Evolutionary conservation across 2,888 invertebrate genomes (phyloP).

Genomic region (Malthinus flaveolus): DNA sequence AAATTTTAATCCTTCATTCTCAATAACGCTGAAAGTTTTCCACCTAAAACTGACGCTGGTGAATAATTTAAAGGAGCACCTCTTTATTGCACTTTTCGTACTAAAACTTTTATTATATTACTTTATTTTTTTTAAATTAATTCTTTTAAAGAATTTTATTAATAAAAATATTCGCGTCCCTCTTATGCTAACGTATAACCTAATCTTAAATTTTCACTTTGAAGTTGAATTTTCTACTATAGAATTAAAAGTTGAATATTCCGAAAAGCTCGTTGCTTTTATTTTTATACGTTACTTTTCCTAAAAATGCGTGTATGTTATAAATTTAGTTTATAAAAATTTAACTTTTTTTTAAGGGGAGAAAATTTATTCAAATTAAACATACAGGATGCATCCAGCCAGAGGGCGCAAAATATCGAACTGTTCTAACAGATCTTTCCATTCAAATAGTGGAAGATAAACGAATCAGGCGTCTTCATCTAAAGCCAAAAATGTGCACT

Average conservation of each 20-base stretch:
- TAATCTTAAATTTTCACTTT: constrained; percentile 10
- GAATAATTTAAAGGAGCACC: constrained; percentile 11
- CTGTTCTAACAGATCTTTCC: too few species aligned
- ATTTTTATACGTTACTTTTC: constrained; percentile 2
- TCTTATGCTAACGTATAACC: background rate
- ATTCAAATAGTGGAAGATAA: too few species aligned
- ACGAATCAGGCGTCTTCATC: too few species aligned
- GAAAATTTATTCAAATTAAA: too few species aligned
- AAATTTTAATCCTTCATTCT: constrained; percentile 13
- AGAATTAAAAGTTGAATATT: constrained; percentile 20
- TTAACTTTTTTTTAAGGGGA: background rate
- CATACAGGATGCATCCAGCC: too few species aligned
- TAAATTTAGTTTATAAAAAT: background rate
- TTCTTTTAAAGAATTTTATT: constrained; percentile 14
- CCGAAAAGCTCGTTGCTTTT: background rate
- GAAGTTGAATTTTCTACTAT: constrained; percentile 12
- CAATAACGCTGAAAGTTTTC: constrained; percentile 9
- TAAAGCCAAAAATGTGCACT: too few species aligned
- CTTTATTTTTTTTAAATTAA: constrained; percentile 12
- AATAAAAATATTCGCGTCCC: constrained; percentile 11
- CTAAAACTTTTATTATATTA: constrained; percentile 8
- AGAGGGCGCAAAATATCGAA: too few species aligned
- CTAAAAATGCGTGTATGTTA: background rate
- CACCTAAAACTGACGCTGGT: constrained; percentile 1
- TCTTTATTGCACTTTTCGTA: constrained; percentile 8